Percentiles rank a stretch among this genome's conserved stretches.
Evolutionary conservation across 2,888 invertebrate species (phyloP).

Genomic region (Chrysodeixis includens): DNA sequence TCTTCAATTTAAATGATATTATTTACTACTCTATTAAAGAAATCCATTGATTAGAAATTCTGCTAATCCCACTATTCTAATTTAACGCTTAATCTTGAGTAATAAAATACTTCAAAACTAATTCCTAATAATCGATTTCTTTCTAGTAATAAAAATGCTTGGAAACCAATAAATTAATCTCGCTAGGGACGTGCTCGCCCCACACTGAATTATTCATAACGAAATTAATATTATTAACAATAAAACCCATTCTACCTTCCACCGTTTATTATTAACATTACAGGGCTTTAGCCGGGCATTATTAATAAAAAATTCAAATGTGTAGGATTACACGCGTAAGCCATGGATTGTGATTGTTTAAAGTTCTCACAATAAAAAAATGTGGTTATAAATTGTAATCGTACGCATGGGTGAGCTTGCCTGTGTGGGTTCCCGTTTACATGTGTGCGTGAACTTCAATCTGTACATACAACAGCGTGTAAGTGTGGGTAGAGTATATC

Average conservation of each 20-base stretch:
- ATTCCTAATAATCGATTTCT: conserved; percentile 45
- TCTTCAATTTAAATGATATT: conserved; percentile 29
- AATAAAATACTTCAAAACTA: conserved; percentile 39
- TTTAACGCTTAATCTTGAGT: conserved; percentile 45
- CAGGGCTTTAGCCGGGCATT: conserved; percentile 70
- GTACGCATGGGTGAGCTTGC: conserved; percentile 11
- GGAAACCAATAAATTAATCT: conserved; percentile 53
- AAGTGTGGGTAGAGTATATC: conserved; percentile 32
- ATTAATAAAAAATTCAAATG: conserved; percentile 89
- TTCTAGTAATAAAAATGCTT: conserved; percentile 46
- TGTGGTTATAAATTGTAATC: conserved; percentile 55
- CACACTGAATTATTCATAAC: conserved; percentile 83
- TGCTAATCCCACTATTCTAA: conserved; percentile 50
- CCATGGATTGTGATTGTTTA: conserved; percentile 80
- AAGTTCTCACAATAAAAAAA: conserved; percentile 79
- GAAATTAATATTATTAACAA: conserved; percentile 85
- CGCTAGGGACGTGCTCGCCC: conserved; percentile 56
- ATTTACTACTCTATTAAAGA: conserved; percentile 8
- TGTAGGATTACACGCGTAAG: conserved; percentile 80
- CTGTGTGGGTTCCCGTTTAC: conserved; percentile 31
- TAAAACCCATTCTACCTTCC: conserved; percentile 68
- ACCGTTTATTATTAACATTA: conserved; percentile 72
- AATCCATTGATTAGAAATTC: conserved; percentile 36
- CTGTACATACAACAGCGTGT: too few species aligned
- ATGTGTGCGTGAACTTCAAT: conserved; percentile 3